A percentile compares a stretch with the other conserved stretches of the same genome.
Evolutionary conservation across 2,113 vertebrate genomes (phyloP).

Genomic region (Chaenocephalus aceratus): DNA sequence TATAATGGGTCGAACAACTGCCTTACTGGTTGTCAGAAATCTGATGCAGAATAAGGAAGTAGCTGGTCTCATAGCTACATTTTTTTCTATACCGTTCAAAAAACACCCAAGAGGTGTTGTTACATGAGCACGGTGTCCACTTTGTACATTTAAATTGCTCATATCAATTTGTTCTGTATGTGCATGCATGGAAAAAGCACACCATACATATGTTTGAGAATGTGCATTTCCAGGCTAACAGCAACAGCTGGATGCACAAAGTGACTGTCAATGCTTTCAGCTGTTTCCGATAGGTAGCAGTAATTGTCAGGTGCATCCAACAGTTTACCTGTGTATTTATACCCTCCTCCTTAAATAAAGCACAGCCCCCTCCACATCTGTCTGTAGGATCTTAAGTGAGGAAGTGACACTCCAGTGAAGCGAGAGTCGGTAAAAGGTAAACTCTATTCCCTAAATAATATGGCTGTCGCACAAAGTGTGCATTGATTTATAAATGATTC

Average conservation of each 20-base stretch:
- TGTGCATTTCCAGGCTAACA: constrained; percentile 7
- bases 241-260: constrained; percentile 50
- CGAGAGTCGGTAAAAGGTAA: neutral
- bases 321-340: constrained; percentile 27
- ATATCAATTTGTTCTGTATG: neutral
- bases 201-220: neutral
- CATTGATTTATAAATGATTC: constrained; percentile 10
- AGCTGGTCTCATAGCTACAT: neutral
- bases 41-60: neutral
- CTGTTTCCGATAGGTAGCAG: constrained; percentile 34
- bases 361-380: constrained; percentile 16
- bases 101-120: neutral
- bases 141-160: neutral
- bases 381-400: constrained; percentile 1
- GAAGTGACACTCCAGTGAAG: neutral
- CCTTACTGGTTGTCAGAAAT: neutral
- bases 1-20: neutral
- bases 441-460: neutral
- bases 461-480: neutral
- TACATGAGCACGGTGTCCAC: too few species aligned
- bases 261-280: constrained; percentile 42
- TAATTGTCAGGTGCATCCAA: constrained; percentile 26
- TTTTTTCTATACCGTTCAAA: neutral
- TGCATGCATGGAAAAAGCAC: neutral
- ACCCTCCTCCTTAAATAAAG: neutral